These are phyloP conservation scores for Poeciliopsis turrubarensis DNA, from an alignment of 2,113 vertebrate species.

Conservation along the genomic window DNA sequence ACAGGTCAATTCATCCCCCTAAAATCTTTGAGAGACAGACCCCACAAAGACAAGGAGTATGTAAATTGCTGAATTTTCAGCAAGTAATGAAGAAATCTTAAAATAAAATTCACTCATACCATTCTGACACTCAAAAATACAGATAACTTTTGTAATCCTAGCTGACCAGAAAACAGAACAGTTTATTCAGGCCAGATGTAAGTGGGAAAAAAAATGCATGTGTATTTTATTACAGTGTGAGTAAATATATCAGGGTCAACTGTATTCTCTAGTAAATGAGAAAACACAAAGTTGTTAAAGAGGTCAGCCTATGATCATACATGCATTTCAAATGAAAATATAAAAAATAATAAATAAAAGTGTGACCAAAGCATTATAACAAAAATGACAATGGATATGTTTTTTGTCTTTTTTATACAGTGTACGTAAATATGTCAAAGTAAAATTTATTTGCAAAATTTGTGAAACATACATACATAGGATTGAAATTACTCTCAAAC, in stretches of 20 bases:
- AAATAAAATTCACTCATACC: background rate
- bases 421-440: background rate
- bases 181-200: background rate
- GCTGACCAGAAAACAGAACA: background rate
- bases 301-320: background rate
- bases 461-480: no score
- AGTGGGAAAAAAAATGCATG: background rate
- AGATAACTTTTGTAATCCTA: background rate
- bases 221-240: background rate
- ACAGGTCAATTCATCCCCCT: no score
- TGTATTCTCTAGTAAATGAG: background rate
- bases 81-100: background rate
- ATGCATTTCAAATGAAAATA: background rate
- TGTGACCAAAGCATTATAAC: background rate
- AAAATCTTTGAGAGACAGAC: no score
- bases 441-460: no score
- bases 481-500: no score
- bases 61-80: background rate
- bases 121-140: background rate
- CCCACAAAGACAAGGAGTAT: background rate
- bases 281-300: background rate
- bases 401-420: background rate
- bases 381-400: background rate
- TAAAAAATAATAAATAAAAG: background rate
- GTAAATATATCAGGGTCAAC: background rate